phyloP scores from a whole-genome alignment of 2,113 vertebrate species.

The Gadus chalcogrammus region DNA sequence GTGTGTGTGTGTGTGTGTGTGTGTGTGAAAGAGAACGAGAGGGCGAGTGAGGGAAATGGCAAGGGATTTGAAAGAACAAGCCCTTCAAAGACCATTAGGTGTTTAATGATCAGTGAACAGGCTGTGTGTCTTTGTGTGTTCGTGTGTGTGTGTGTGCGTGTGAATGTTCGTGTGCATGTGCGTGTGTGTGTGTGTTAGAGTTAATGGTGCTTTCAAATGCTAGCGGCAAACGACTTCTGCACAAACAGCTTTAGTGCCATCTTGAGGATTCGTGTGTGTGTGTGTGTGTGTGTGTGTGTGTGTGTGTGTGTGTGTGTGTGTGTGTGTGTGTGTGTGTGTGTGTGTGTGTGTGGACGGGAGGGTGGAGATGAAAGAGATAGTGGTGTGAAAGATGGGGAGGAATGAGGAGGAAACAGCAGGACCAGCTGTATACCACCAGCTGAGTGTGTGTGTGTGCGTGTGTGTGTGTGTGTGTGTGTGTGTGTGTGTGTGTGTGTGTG shows the following conservation, averaged over 20 bases:
- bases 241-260: background rate
- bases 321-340: no score
- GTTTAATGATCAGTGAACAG: conserved; percentile 21
- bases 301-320: no score
- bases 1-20: no score
- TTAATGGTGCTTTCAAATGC: background rate
- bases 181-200: background rate
- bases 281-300: no score
- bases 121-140: no score
- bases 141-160: no score
- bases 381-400: background rate
- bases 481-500: background rate
- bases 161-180: no score
- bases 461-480: background rate
- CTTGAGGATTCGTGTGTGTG: background rate
- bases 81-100: conserved; percentile 6
- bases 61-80: background rate
- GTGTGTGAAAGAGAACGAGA: background rate
- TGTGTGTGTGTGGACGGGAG: background rate
- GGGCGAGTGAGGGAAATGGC: background rate
- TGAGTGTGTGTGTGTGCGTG: background rate
- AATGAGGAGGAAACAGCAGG: background rate
- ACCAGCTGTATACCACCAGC: background rate
- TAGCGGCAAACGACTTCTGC: background rate
- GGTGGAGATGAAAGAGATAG: background rate